These are phyloP conservation scores for Drosophila lutescens DNA, from an alignment of 2,888 invertebrate genomes.

Conservation along the genomic window DNA sequence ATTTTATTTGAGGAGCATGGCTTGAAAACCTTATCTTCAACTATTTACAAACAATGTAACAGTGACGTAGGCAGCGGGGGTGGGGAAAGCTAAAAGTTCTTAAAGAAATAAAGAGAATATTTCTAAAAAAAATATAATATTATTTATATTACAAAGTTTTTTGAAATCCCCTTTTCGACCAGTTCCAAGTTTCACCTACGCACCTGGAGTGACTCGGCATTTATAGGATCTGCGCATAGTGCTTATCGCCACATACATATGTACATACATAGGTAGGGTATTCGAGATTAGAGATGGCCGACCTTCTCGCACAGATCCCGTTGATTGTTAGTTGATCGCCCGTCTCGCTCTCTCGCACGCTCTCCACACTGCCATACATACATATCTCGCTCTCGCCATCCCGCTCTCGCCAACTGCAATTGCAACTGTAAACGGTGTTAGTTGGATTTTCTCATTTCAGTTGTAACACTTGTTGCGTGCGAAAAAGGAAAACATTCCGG, in stretches of 20 bases:
- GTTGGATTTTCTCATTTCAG: slow-evolving; percentile 10
- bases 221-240: neutral
- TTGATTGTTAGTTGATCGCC: slow-evolving; percentile 4
- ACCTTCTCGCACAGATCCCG: slow-evolving; percentile 8
- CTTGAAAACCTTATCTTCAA: neutral
- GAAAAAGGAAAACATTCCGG: slow-evolving; percentile 2
- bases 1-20: neutral
- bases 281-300: slow-evolving; percentile 17
- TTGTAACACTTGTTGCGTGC: slow-evolving; percentile 9
- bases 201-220: slow-evolving; percentile 9
- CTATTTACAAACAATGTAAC: neutral
- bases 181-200: neutral
- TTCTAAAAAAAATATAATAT: no score
- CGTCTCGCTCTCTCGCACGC: slow-evolving; percentile 12
- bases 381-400: slow-evolving; percentile 3
- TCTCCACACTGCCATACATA: neutral
- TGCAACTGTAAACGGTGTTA: slow-evolving; percentile 21
- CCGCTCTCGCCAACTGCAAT: slow-evolving; percentile 20
- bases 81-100: no score
- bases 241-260: neutral
- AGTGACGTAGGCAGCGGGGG: neutral
- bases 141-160: no score
- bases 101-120: no score
- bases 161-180: neutral
- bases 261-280: neutral